Percentiles rank a stretch among this genome's conserved stretches.
Evolutionary conservation across 2,797 vertebrate genomes (phyloP).

Genomic region (Hoplostethus atlanticus): DNA sequence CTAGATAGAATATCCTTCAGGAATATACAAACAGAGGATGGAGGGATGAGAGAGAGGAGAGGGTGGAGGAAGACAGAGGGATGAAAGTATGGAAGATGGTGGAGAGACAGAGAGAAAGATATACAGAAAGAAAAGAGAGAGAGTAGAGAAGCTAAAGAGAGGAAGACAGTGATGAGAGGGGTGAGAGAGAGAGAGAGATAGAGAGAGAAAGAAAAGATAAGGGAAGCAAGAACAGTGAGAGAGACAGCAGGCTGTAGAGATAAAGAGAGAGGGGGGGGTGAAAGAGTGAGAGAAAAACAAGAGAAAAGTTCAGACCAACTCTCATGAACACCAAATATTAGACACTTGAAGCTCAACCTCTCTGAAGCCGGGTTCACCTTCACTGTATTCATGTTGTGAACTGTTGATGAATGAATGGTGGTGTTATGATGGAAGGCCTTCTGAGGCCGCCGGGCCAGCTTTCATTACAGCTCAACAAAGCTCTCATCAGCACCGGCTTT

Average conservation of each 20-base stretch:
- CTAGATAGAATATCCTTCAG: too few species aligned
- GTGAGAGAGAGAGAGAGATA: not conserved
- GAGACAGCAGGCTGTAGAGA: not conserved
- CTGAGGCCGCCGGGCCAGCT: constrained; percentile 30
- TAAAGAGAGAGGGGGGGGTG: not conserved
- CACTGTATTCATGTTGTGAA: constrained; percentile 27
- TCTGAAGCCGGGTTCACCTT: constrained; percentile 18
- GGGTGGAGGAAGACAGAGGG: not conserved
- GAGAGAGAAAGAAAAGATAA: not conserved
- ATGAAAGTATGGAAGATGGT: not conserved
- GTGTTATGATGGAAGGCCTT: constrained; percentile 33
- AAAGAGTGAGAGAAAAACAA: not conserved
- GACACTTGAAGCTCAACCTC: not conserved
- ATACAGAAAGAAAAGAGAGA: not conserved
- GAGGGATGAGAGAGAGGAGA: not conserved
- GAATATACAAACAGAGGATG: too few species aligned
- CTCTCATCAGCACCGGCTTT: constrained; percentile 53
- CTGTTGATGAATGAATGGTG: constrained; percentile 36
- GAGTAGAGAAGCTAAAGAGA: not conserved
- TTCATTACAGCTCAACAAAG: constrained; percentile 50
- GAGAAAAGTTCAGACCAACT: too few species aligned
- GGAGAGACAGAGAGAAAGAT: not conserved
- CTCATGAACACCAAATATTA: not conserved
- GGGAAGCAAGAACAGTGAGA: not conserved
- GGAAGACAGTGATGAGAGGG: not conserved